phyloP scores from a whole-genome alignment of 2,888 invertebrate genomes.

The Eupithecia tripunctaria region DNA sequence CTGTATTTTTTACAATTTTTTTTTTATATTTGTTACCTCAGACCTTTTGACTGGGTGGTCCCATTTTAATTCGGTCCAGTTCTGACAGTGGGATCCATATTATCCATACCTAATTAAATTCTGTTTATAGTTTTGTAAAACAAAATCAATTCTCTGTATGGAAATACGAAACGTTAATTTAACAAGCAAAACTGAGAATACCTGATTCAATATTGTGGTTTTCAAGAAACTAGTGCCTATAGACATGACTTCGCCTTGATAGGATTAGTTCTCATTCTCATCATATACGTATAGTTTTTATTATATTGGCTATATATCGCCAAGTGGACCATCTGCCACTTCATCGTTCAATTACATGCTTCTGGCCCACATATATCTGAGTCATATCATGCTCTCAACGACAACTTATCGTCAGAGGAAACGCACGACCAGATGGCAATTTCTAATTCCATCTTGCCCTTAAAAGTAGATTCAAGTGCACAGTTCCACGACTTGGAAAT shows the following conservation, averaged over 20 bases:
- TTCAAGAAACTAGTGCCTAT: background rate
- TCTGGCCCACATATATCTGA: constrained; percentile 19
- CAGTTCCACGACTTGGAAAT: constrained; percentile 40
- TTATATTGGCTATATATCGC: constrained; percentile 18
- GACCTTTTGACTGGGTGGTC: no score
- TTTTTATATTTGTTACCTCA: no score
- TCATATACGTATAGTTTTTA: background rate
- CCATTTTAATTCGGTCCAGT: no score
- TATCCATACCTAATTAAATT: no score
- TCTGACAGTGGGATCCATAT: no score
- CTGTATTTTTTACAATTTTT: no score
- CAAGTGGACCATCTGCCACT: constrained; percentile 21
- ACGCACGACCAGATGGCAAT: constrained; percentile 33
- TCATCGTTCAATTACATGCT: constrained; percentile 23
- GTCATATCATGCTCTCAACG: constrained; percentile 19
- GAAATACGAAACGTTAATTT: background rate
- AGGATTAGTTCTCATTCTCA: background rate
- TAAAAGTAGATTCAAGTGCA: constrained; percentile 41
- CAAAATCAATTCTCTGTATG: no score
- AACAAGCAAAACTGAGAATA: background rate
- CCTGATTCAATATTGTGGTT: background rate
- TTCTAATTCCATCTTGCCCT: constrained; percentile 40
- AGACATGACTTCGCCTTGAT: background rate
- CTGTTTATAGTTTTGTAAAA: no score
- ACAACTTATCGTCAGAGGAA: constrained; percentile 33